Percentiles rank a stretch among this genome's conserved stretches.
phyloP scores from a whole-genome alignment of 1,140 invertebrate species.

The Pachypeltis micranthus region DNA sequence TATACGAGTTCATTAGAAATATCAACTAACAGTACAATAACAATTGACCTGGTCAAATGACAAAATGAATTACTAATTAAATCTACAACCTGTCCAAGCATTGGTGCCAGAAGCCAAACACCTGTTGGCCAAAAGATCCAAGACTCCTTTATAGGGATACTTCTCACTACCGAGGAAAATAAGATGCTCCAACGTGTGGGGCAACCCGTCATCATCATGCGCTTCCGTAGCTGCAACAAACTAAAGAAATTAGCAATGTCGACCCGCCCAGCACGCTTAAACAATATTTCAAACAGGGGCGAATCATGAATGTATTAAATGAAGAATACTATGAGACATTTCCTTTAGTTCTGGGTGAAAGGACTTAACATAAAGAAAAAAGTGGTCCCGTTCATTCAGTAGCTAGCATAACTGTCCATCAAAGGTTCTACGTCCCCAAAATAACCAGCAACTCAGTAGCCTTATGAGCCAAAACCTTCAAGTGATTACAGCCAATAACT shows the following conservation, averaged over 20 bases:
- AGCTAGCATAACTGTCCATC: no score
- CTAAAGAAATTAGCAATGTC: conserved; percentile 11
- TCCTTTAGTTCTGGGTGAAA: not conserved
- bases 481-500: no score
- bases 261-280: not conserved
- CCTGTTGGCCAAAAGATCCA: conserved; percentile 77
- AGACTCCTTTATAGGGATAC: conserved; percentile 80
- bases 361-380: no score
- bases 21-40: no score
- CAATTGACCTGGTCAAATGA: no score
- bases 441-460: no score
- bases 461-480: no score
- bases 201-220: conserved; percentile 80
- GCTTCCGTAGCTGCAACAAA: conserved; percentile 68
- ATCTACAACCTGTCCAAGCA: conserved; percentile 53
- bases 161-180: conserved; percentile 82
- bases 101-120: conserved; percentile 84
- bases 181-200: conserved; percentile 85
- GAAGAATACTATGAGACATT: no score
- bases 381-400: no score
- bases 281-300: not conserved
- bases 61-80: no score
- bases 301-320: no score
- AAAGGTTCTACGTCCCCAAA: no score
- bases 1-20: not conserved